Conservation (phyloP, 1,140 invertebrate species). For the Zophobas atratus region DNA sequence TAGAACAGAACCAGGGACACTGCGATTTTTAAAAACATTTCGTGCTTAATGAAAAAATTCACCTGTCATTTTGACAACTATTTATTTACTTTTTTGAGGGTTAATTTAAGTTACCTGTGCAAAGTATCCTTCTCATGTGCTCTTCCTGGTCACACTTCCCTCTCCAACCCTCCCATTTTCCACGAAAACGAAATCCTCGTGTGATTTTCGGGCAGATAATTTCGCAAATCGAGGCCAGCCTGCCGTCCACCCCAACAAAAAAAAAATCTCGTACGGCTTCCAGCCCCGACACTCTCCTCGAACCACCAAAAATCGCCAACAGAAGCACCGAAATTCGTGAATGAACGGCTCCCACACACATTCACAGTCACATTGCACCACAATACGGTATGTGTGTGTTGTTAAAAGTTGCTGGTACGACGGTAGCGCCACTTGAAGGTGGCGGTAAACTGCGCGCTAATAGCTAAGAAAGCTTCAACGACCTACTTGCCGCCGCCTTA, state of each 20-base stretch:
- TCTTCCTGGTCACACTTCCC: neutral
- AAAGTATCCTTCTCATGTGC: neutral
- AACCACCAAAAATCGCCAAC: neutral
- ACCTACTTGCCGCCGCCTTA: constrained; percentile 54
- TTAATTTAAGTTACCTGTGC: neutral
- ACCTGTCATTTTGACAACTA: too few relatives aligned
- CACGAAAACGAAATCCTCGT: neutral
- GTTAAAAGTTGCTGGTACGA: constrained; percentile 50
- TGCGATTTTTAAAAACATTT: too few relatives aligned
- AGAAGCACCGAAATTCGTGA: constrained; percentile 12
- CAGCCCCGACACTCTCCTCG: neutral
- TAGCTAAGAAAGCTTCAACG: constrained; percentile 50
- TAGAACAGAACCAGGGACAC: too few relatives aligned
- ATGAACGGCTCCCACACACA: constrained; percentile 27
- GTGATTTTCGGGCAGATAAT: neutral
- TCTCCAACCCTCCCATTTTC: neutral
- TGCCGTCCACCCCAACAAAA: neutral
- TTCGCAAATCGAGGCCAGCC: constrained; percentile 2
- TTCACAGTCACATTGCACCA: constrained; percentile 47
- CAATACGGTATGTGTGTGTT: constrained; percentile 48
- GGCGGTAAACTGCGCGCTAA: constrained; percentile 52
- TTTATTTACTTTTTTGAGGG: too few relatives aligned
- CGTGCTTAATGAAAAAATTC: too few relatives aligned
- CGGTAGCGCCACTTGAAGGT: constrained; percentile 52
- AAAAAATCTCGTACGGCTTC: too few relatives aligned